phyloP scores from a whole-genome alignment of 2,113 vertebrate genomes.

The Ia io region DNA sequence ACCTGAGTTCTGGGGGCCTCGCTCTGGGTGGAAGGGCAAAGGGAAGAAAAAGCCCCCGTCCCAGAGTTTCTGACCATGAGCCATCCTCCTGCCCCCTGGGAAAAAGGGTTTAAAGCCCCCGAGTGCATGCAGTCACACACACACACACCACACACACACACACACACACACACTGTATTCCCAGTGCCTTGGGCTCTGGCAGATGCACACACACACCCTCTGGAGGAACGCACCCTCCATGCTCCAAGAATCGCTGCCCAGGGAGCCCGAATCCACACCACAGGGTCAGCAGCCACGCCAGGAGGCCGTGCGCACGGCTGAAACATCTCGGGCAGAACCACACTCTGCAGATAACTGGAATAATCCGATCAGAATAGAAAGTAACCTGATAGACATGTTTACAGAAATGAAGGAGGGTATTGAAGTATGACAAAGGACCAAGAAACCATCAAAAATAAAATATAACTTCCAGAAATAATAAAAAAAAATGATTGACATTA shows the following conservation, averaged over 20 bases:
- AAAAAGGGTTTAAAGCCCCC: background rate
- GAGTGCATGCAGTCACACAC: background rate
- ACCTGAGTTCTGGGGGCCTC: background rate
- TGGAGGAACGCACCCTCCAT: background rate
- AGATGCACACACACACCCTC: background rate
- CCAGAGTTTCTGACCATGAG: background rate
- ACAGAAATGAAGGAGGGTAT: background rate
- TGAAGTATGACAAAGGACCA: background rate
- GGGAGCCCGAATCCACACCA: no score
- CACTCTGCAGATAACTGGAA: rapidly evolving
- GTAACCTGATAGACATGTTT: background rate
- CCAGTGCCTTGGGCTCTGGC: background rate
- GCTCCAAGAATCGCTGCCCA: background rate
- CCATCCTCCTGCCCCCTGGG: no score
- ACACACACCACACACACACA: background rate
- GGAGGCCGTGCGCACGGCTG: rapidly evolving
- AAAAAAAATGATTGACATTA: background rate
- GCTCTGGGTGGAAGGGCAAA: background rate
- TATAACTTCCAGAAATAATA: background rate
- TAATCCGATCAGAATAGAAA: rapidly evolving
- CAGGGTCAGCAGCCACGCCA: background rate
- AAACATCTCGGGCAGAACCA: background rate
- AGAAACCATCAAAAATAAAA: background rate
- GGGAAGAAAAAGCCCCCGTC: no score
- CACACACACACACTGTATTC: background rate